Conservation (phyloP, 2,113 vertebrate genomes). For the Lipophrys pholis region DNA sequence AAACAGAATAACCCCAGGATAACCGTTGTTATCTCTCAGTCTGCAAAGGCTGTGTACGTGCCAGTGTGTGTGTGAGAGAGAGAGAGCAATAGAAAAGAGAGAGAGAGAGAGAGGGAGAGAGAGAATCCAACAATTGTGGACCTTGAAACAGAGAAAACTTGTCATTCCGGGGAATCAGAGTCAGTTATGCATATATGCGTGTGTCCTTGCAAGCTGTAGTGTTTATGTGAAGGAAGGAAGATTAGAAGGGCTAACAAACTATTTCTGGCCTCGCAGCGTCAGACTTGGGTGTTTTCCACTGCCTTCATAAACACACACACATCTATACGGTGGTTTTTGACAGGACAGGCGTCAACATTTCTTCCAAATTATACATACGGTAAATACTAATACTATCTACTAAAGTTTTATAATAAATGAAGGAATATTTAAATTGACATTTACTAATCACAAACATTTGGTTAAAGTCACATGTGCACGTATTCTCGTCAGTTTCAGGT, state of each 20-base stretch:
- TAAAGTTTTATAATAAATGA: no score
- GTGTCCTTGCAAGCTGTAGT: slow-evolving; percentile 10
- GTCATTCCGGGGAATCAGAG: slow-evolving; percentile 48
- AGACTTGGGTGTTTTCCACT: slow-evolving; percentile 17
- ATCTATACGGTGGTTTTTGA: not conserved
- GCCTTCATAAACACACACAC: not conserved
- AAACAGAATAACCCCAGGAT: slow-evolving; percentile 39
- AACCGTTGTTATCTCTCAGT: slow-evolving; percentile 46
- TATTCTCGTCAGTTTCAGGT: no score
- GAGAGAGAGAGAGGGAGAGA: not conserved
- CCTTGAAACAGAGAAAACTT: slow-evolving; percentile 55
- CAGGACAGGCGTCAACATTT: not conserved
- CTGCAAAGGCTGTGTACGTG: slow-evolving; percentile 7
- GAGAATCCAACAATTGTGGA: not conserved
- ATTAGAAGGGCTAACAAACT: slow-evolving; percentile 37
- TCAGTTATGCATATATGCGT: slow-evolving; percentile 12
- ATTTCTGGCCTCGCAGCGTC: slow-evolving; percentile 45
- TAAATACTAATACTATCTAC: no score
- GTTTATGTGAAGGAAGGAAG: slow-evolving; percentile 73
- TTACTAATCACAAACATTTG: no score
- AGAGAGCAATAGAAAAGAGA: no score
- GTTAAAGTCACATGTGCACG: no score
- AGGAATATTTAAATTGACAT: no score
- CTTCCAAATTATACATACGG: not conserved
- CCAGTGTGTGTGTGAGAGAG: slow-evolving; percentile 9